Evolutionary conservation across 2,113 vertebrate genomes (phyloP).

Genomic region (Micromys minutus): DNA sequence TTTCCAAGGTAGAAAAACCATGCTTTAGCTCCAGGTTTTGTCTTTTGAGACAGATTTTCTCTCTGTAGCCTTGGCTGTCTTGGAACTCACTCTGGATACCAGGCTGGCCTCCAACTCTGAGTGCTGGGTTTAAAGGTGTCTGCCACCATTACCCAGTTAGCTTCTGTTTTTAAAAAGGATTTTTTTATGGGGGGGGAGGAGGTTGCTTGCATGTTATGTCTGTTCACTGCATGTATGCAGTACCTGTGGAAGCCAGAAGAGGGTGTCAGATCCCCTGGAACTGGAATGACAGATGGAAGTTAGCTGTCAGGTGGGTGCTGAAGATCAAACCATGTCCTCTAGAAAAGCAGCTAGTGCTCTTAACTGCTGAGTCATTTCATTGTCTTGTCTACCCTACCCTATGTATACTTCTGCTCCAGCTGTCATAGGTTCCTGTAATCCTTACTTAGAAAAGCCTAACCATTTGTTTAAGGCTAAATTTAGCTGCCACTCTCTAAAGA

Average conservation of each 20-base stretch:
- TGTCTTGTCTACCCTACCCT: background rate
- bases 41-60: background rate
- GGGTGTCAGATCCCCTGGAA: background rate
- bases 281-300: background rate
- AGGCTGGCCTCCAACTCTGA: background rate
- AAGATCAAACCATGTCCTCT: background rate
- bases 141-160: background rate
- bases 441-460: background rate
- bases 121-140: background rate
- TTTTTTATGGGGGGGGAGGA: background rate
- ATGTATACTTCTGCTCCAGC: background rate
- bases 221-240: background rate
- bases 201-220: background rate
- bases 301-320: background rate
- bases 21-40: background rate
- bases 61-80: background rate
- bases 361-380: background rate
- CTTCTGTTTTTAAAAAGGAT: background rate
- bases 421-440: background rate
- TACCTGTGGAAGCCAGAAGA: background rate
- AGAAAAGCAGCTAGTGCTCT: background rate
- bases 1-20: background rate
- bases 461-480: constrained; percentile 8
- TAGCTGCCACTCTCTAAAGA: constrained; percentile 1
- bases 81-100: background rate